Evolutionary conservation across 2,113 vertebrate genomes (phyloP).

Genomic region (Colaptes auratus): DNA sequence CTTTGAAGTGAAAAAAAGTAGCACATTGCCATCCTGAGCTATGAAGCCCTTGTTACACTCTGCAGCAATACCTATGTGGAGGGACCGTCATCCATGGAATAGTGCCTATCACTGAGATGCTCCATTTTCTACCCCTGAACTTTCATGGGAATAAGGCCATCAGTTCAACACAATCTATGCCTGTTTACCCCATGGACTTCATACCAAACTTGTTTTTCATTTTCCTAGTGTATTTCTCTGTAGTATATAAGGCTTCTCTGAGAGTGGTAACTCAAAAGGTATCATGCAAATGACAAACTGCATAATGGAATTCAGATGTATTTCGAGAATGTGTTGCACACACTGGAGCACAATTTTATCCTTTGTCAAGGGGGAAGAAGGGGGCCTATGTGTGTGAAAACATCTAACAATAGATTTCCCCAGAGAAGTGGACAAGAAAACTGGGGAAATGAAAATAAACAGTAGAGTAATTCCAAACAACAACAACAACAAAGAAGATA

Average conservation of each 20-base stretch:
- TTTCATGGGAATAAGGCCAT: conserved; percentile 15
- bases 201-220: conserved; percentile 53
- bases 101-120: not conserved
- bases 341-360: conserved; percentile 34
- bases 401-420: conserved; percentile 63
- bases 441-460: conserved; percentile 67
- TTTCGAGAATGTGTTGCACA: conserved; percentile 58
- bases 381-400: conserved; percentile 22
- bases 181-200: conserved; percentile 8
- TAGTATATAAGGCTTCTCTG: conserved; percentile 37
- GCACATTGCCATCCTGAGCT: not conserved
- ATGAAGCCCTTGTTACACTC: not conserved
- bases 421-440: conserved; percentile 43
- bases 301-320: conserved; percentile 61
- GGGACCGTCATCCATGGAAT: not conserved
- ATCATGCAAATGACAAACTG: conserved; percentile 70
- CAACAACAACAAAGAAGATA: conserved; percentile 31
- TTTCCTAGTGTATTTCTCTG: conserved; percentile 51
- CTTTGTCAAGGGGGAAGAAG: conserved; percentile 53
- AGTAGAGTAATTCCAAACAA: conserved; percentile 38
- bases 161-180: not conserved
- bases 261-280: conserved; percentile 55
- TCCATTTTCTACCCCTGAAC: not conserved
- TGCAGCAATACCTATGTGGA: not conserved
- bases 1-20: not conserved